Conservation (phyloP, 2,113 vertebrate species). For the Ceyx cyanopectus region DNA sequence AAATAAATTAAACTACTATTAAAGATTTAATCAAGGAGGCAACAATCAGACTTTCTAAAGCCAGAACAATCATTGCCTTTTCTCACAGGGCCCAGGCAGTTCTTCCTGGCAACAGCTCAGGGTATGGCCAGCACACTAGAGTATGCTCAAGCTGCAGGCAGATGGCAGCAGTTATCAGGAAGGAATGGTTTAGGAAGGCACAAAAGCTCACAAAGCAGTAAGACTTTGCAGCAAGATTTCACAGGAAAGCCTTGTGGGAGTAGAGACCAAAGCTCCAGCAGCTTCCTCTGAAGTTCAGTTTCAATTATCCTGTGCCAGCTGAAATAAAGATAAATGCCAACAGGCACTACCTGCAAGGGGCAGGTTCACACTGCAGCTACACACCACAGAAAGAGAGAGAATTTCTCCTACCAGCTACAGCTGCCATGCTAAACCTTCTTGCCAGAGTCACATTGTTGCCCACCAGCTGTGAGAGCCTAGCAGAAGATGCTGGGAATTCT, state of each 20-base stretch:
- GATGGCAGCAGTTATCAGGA: slow-evolving; percentile 46
- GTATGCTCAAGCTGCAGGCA: slow-evolving; percentile 14
- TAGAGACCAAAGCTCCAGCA: neutral
- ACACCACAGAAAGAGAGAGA: neutral
- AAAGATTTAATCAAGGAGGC: neutral
- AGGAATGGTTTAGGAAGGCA: neutral
- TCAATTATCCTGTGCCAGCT: neutral
- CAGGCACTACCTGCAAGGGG: neutral
- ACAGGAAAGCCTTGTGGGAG: neutral
- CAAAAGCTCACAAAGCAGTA: neutral
- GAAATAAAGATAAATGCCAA: neutral
- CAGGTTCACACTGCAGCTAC: neutral
- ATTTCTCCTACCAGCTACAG: neutral
- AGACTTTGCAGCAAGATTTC: neutral
- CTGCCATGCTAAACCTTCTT: neutral
- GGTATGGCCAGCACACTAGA: neutral
- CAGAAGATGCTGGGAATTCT: neutral
- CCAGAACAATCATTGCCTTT: neutral
- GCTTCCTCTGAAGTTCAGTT: neutral
- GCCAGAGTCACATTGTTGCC: neutral
- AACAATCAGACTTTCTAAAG: neutral
- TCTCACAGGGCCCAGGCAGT: neutral
- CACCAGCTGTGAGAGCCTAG: neutral
- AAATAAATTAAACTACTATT: neutral
- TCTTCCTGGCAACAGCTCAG: neutral